A percentile compares a stretch with the other conserved stretches of the same genome.
Conservation (phyloP, 2,797 vertebrate genomes). For the Scolopax rusticola region DNA sequence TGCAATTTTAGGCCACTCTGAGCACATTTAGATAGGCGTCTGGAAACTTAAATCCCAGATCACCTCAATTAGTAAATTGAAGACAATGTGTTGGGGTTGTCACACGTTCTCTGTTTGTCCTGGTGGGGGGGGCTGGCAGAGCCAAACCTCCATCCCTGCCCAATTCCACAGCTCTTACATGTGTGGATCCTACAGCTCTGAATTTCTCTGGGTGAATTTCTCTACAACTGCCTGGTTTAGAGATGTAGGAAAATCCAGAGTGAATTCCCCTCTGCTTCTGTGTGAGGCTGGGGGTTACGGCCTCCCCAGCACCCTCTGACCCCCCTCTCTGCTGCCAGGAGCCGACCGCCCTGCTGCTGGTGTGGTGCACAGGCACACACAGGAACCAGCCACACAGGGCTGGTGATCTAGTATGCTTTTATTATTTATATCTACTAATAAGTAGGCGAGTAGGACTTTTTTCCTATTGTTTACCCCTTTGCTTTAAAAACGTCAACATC, state of each 20-base stretch:
- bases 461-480: conserved; percentile 3
- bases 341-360: fast-evolving
- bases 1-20: not conserved
- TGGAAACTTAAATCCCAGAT: not conserved
- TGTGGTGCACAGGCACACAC: fast-evolving
- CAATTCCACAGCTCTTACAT: too few species aligned
- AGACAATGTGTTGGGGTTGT: not conserved
- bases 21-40: not conserved
- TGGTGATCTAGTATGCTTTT: not conserved
- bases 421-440: not conserved
- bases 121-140: not conserved
- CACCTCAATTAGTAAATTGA: not conserved
- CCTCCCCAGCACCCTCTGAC: not conserved
- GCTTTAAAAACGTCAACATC: conserved; percentile 29
- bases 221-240: not conserved
- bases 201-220: not conserved
- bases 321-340: not conserved
- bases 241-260: not conserved
- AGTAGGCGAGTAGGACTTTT: not conserved
- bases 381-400: not conserved
- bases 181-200: not conserved
- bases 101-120: not conserved
- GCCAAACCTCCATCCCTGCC: not conserved
- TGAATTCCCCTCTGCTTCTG: not conserved
- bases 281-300: not conserved